Percentiles rank a stretch among this genome's conserved stretches.
These are phyloP conservation scores for Ctenopoma kingsleyae DNA, from an alignment of 2,797 vertebrate genomes.

Conservation along the genomic window DNA sequence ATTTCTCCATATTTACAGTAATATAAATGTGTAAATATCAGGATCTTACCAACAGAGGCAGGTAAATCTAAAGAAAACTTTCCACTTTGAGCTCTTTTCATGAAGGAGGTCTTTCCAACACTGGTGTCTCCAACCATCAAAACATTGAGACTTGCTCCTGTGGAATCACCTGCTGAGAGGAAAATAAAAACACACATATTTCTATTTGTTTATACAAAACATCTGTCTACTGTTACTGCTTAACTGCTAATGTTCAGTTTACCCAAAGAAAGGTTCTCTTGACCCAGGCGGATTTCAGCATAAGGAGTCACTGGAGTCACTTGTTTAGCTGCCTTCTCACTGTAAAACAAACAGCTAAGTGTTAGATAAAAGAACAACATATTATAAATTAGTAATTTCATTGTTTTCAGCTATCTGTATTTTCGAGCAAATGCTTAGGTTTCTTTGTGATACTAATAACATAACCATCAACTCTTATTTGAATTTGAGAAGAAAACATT, in stretches of 20 bases:
- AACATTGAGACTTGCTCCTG: conserved; percentile 75
- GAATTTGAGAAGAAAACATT: no score
- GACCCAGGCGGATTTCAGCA: conserved; percentile 11
- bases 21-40: not conserved
- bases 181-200: conserved; percentile 23
- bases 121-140: conserved; percentile 91
- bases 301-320: not conserved
- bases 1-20: not conserved
- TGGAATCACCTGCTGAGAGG: conserved; percentile 30
- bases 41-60: conserved; percentile 89
- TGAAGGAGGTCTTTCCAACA: conserved; percentile 95
- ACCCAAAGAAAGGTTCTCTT: conserved; percentile 59
- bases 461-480: no score
- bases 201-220: not conserved
- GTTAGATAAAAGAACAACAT: not conserved
- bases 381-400: not conserved
- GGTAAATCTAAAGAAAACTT: conserved; percentile 79
- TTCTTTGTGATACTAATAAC: no score
- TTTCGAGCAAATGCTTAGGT: no score
- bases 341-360: conserved; percentile 39
- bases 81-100: conserved; percentile 85
- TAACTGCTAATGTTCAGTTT: conserved; percentile 26
- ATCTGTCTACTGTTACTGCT: not conserved
- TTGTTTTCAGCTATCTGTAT: not conserved
- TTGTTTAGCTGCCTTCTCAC: conserved; percentile 23